Percentiles rank a stretch among this genome's conserved stretches.
These are phyloP conservation scores for Hystrix cristata DNA, from an alignment of 2,113 vertebrate genomes.

Conservation along the genomic window DNA sequence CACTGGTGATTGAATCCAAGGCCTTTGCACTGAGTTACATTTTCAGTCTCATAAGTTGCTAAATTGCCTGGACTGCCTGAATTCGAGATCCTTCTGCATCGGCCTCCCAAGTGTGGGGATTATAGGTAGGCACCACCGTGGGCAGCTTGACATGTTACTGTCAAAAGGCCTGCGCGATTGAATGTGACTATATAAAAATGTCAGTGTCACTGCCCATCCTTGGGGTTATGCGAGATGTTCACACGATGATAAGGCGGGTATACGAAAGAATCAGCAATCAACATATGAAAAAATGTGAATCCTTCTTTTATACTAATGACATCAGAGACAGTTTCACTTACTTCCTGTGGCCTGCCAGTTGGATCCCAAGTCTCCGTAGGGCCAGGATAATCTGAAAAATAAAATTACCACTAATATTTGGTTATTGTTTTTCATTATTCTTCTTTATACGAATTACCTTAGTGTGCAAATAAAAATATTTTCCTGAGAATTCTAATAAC, in stretches of 20 bases:
- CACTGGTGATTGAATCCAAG: background rate
- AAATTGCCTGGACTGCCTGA: background rate
- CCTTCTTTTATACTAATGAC: background rate
- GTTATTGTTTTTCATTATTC: background rate
- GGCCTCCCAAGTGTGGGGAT: background rate
- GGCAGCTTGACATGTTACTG: background rate
- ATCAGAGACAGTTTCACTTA: background rate
- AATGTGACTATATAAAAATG: background rate
- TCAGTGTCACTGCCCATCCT: background rate
- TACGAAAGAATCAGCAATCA: background rate
- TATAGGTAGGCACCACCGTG: background rate
- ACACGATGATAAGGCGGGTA: background rate
- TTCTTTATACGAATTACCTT: background rate
- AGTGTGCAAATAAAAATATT: background rate
- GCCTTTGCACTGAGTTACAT: background rate
- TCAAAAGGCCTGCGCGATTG: rapidly evolving
- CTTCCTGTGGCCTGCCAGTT: background rate
- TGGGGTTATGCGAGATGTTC: background rate
- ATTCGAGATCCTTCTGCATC: background rate
- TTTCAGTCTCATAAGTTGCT: background rate
- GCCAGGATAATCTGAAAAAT: background rate
- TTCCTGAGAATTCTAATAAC: background rate
- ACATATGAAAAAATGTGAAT: background rate
- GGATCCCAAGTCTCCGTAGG: background rate
- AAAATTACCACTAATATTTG: background rate